phyloP scores from a whole-genome alignment of 1,140 invertebrate genomes.

The Acromyrmex echinatior region DNA sequence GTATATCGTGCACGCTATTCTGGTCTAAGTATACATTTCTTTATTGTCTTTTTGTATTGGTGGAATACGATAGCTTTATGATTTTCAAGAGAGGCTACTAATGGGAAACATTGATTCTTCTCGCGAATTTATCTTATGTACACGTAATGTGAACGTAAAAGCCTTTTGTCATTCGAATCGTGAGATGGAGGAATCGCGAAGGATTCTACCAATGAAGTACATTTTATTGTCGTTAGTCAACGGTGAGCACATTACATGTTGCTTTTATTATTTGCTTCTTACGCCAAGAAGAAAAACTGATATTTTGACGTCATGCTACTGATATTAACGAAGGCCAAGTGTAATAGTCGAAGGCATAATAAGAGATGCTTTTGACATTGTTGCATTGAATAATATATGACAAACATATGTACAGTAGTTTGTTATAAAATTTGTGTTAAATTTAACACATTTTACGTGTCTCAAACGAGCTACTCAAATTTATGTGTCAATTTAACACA shows the following conservation, averaged over 20 bases:
- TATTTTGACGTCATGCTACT: background rate
- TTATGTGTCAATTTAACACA: too few species aligned
- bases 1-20: background rate
- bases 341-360: background rate
- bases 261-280: background rate
- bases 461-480: too few species aligned
- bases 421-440: background rate
- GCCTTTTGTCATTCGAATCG: conserved; percentile 11
- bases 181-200: background rate
- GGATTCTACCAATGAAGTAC: background rate
- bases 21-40: background rate
- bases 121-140: background rate
- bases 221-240: conserved; percentile 14
- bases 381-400: background rate
- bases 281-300: background rate
- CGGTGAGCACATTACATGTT: background rate
- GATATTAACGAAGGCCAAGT: background rate
- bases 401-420: background rate
- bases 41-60: background rate
- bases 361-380: background rate
- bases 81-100: background rate
- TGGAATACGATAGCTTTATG: conserved; percentile 5
- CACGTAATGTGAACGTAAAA: background rate
- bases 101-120: background rate
- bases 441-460: too few species aligned